Evolutionary conservation across 2,797 vertebrate genomes (phyloP), one percentile per base, ranked within the genome.

Genomic region (Telmatherina bonti): DNA sequence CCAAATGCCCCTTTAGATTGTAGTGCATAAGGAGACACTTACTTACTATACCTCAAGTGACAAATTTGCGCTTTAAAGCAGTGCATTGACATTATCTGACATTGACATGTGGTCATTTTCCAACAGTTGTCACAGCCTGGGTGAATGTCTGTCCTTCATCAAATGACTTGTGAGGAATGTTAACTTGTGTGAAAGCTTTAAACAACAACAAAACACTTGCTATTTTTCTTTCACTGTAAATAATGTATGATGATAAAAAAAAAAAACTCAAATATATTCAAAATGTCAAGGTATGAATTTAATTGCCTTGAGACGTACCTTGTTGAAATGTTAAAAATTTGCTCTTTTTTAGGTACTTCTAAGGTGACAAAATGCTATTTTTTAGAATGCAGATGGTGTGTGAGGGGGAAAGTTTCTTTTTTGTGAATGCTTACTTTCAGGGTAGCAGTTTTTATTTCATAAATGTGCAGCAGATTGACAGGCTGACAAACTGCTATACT

Each of bases 391-490:
- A 84, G 74, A 80, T 60, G 83, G 76, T 74, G 70, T 74, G 75
- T 9, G 72, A 65, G 47, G 61, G 52, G 70, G 71, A 67, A 69
- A 87, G 65, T 52, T 67, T n/a, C n/a, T 76, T 81, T 82, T 70
- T 63, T 72, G 64, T 69, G 69, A 67, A 71, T 83, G 85, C 85
- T 73, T 76, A 79, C 76, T 71, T n/a, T 83, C 71, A 53, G 73
- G 70, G 78, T 62, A 81, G 68, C 70, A 67, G 54, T 52, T 78
- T 81, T 82, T 80, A 85, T 76, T 87, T 78, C 67, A 65, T 72
- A 79, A 83, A 87, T 66, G 81, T 73, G 83, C 68, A 41, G 53
- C 24, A 84, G 90, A 91, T 88, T 83, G 90, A 90, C 89, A 78
- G 80, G 62, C 72, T 85, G 85, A 88, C 87, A 85, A 84, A 84